A percentile compares a stretch with the other conserved stretches of the same genome.
Evolutionary conservation across 2,113 vertebrate genomes (phyloP).

Genomic region (Nesoenas mayeri): DNA sequence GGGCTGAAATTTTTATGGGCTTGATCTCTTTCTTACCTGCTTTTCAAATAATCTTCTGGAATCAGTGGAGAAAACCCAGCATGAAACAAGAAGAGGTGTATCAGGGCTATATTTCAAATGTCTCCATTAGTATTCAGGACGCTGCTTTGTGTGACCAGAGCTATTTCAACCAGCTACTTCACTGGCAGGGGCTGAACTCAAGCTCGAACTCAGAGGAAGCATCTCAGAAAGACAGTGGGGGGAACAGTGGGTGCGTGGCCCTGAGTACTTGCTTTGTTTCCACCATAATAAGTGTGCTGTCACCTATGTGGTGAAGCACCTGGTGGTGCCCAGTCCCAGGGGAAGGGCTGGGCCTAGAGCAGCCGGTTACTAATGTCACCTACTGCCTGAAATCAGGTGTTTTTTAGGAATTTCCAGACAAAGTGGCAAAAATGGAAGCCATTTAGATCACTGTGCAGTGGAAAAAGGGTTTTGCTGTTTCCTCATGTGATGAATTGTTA

Average conservation of each 20-base stretch:
- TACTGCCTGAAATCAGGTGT: background rate
- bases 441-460: background rate
- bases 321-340: fast-evolving
- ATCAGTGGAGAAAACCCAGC: background rate
- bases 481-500: background rate
- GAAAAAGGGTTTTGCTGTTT: background rate
- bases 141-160: background rate
- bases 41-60: background rate
- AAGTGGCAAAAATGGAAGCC: background rate
- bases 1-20: background rate
- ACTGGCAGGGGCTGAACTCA: background rate
- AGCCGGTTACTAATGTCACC: background rate
- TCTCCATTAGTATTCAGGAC: background rate
- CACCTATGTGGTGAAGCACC: fast-evolving
- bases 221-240: background rate
- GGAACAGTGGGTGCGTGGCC: fast-evolving
- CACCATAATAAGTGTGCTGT: fast-evolving
- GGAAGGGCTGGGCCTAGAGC: background rate
- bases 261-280: background rate
- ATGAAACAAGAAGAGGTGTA: background rate
- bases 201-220: background rate
- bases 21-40: background rate
- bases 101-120: background rate
- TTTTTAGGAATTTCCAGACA: background rate
- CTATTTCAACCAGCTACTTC: background rate